phyloP scores from a whole-genome alignment of 2,888 invertebrate species.

The Spodoptera littoralis region DNA sequence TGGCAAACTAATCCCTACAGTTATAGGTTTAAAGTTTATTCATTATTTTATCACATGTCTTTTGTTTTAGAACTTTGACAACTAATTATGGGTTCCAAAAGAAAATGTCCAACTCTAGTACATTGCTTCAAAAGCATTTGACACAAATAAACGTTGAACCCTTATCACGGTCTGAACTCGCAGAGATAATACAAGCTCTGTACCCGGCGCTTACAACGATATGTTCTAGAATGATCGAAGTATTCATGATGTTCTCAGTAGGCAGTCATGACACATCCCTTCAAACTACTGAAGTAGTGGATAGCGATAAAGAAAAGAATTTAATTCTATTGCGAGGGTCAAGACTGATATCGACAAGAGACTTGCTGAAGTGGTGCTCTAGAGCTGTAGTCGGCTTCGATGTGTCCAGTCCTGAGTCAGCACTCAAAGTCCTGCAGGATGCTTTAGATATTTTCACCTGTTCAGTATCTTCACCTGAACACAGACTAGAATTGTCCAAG shows the following conservation, averaged over 20 bases:
- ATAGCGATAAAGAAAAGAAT: slow-evolving; percentile 63
- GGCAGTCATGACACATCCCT: slow-evolving; percentile 89
- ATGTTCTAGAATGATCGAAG: slow-evolving; percentile 93
- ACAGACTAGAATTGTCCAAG: slow-evolving; percentile 91
- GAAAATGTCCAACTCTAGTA: slow-evolving; percentile 90
- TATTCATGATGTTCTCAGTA: slow-evolving; percentile 94
- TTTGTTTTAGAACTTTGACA: slow-evolving; percentile 86
- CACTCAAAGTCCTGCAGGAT: slow-evolving; percentile 94
- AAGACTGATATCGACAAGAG: slow-evolving; percentile 94
- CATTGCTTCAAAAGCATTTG: slow-evolving; percentile 94
- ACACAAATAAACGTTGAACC: slow-evolving; percentile 94
- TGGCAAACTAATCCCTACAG: not conserved
- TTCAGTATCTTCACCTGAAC: slow-evolving; percentile 90
- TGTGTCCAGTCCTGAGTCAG: slow-evolving; percentile 91
- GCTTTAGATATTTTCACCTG: slow-evolving; percentile 97
- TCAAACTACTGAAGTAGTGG: slow-evolving; percentile 73
- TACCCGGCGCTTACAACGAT: slow-evolving; percentile 93
- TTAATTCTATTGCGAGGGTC: slow-evolving; percentile 83
- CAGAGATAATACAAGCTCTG: slow-evolving; percentile 91
- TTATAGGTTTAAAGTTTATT: not conserved
- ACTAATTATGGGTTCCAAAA: slow-evolving; percentile 90
- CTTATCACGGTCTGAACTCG: slow-evolving; percentile 92
- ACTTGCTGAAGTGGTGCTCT: slow-evolving; percentile 97
- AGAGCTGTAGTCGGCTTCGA: slow-evolving; percentile 93
- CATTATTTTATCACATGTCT: slow-evolving; percentile 6